Base-by-base conservation (phyloP, 2,113 vertebrate species). In the Halichoerus grypus region DNA sequence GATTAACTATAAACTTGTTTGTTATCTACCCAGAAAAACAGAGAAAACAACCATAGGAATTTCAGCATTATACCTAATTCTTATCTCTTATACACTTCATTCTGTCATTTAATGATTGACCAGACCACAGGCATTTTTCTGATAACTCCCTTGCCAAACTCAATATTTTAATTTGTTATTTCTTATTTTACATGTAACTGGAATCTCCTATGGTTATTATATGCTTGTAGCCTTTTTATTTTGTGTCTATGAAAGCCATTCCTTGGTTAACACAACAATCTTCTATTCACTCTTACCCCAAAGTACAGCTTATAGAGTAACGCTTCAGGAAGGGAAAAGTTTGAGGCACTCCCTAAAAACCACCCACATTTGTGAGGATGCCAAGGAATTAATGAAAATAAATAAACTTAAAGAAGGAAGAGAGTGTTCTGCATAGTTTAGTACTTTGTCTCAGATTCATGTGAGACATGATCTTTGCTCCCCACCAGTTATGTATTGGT, bases 141-240 rank as follows among this genome's bases (percentile, higher is more conserved):
- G 51, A 31, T n/a, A 59, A 63, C 42, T 92, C 28, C 46, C 86
- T 36, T 57, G 12, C n/a, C 55, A 88, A 88, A 88, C 69, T 89
- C 85, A 49, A 22, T 28, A 71, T 69, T 95, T 83, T 94, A 92
- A 92, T 79, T 19, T 61, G 51, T 31, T 80, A n/a, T 67, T 53
- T 84, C 18, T 71, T 63, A 65, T 46, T 85, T 59, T 36, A 55
- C 31, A 49, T 53, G n/a, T 42, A 26, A 46, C 61, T 94, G 31
- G 36, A 76, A 49, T 93, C n/a, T 81, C 13, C 33, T 76, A 21
- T 59, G 39, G 67, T 79, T 83, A 16, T 90, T n/a, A 55, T 36
- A n/a, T 49, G n/a, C 53, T 53, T 46, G 3, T 59, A 88, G 16
- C 16, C 42, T 57, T 93, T 77, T 74, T 88, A 63, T 69, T 69